Evolutionary conservation across 2,888 invertebrate species (phyloP).

Genomic region (Poecilus cupreus): DNA sequence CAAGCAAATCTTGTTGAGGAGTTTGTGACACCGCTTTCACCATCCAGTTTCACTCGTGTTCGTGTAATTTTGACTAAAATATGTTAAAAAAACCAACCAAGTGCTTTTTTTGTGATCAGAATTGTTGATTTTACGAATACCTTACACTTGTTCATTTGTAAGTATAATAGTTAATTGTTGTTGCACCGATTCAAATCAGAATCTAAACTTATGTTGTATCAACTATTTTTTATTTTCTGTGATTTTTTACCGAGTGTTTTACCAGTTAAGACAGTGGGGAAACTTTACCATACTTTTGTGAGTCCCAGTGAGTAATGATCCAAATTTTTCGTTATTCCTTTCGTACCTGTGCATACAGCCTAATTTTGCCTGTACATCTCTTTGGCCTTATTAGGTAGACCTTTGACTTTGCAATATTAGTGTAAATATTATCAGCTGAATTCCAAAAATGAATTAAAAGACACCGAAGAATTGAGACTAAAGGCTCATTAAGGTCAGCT

Average conservation of each 20-base stretch:
- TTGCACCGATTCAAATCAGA: neutral
- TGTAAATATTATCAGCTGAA: slow-evolving; percentile 54
- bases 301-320: slow-evolving; percentile 40
- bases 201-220: slow-evolving; percentile 27
- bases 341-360: slow-evolving; percentile 65
- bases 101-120: slow-evolving; percentile 32
- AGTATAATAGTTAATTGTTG: slow-evolving; percentile 9
- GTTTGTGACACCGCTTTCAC: slow-evolving; percentile 57
- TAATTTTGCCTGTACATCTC: slow-evolving; percentile 68
- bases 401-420: slow-evolving; percentile 66
- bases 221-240: slow-evolving; percentile 34
- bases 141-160: neutral
- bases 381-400: slow-evolving; percentile 70
- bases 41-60: slow-evolving; percentile 56
- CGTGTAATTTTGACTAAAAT: slow-evolving; percentile 56
- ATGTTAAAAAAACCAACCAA: slow-evolving; percentile 40
- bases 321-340: slow-evolving; percentile 37
- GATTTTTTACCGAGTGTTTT: slow-evolving; percentile 3
- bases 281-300: slow-evolving; percentile 25
- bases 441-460: slow-evolving; percentile 17
- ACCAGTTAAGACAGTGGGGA: neutral
- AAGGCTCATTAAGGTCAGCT: slow-evolving; percentile 13
- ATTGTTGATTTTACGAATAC: neutral
- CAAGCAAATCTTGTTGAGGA: slow-evolving; percentile 37
- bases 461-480: neutral